Conservation (phyloP, 2,797 vertebrate species). For the Tamandua tetradactyla region DNA sequence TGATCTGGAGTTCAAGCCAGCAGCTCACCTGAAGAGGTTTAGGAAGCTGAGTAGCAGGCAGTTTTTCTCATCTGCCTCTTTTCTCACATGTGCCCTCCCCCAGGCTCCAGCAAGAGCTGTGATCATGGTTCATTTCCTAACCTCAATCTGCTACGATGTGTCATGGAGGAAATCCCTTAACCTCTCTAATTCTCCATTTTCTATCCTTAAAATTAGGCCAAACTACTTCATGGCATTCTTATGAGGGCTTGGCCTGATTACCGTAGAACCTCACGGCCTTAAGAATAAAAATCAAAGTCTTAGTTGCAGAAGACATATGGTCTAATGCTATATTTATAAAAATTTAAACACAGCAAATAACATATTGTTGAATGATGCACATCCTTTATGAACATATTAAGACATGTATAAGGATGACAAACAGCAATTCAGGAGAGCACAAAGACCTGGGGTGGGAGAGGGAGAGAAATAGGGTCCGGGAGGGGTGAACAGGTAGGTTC, state of each 20-base stretch:
- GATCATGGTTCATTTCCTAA: not conserved
- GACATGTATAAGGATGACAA: no score
- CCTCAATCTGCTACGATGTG: rapidly evolving
- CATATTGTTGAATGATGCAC: rapidly evolving
- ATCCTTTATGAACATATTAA: not conserved
- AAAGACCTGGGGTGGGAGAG: not conserved
- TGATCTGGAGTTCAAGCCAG: no score
- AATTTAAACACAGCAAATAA: not conserved
- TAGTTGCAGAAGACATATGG: not conserved
- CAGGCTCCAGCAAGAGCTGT: rapidly evolving
- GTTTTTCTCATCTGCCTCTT: rapidly evolving
- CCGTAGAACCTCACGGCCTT: not conserved
- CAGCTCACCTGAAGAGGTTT: rapidly evolving
- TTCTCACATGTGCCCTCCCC: not conserved
- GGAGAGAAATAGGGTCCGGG: rapidly evolving
- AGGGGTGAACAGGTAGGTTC: not conserved
- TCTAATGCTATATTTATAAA: not conserved
- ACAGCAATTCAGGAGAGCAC: no score
- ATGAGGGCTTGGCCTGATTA: not conserved
- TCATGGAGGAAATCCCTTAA: not conserved
- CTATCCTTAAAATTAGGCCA: not conserved
- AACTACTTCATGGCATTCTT: not conserved
- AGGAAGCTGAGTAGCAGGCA: rapidly evolving
- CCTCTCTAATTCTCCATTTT: rapidly evolving
- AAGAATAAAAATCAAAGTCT: not conserved